Base-by-base conservation (phyloP, 2,113 vertebrate species). In the Mastomys natalensis region DNA sequence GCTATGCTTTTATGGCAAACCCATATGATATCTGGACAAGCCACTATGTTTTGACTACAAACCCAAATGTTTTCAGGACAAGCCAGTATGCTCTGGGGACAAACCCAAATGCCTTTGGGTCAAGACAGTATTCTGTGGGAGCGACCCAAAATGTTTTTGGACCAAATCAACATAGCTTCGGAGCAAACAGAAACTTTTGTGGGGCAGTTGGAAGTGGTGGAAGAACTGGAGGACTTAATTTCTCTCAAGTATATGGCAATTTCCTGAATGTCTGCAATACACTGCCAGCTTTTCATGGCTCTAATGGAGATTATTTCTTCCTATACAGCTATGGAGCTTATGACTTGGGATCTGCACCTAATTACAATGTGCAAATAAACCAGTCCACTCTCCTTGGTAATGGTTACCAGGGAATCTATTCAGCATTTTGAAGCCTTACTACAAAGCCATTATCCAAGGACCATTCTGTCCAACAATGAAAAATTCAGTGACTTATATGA, bases 341-440 rank as follows among this genome's bases (percentile, higher is more conserved):
- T 31, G 34, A 19, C 0, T 45, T 62, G 5, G 0, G 0, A 66
- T 13, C n/a, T 78, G 0, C 5, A 5, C n/a, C 77, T 90, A 40
- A 45, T 70, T 70, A 53, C 8, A 87, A 66, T 77, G 13, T 80
- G 15, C 76, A 92, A 80, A n/a, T 74, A 68, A 95, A 76, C 13
- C 11, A 85, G 11, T 29, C 3, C 1, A 13, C 48, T 90, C 16
- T 22, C 17, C 82, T 70, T 34, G 7, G 1, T 87, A 40, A 9
- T 90, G 29, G 7, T 80, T 90, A 74, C 80, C 76, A 87, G 13
- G 34, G 43, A 87, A 10, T 16, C 87, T 95, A 72, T 43, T 58
- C 45, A 17, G 43, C 43, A 37, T 95, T 91, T 62, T 93, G 51
- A 96, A 85, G 48, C 34, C 0, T 7, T 68, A 95, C 22, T 26